Conservation (phyloP, 2,113 vertebrate species). For the Corydoras maculifer region DNA sequence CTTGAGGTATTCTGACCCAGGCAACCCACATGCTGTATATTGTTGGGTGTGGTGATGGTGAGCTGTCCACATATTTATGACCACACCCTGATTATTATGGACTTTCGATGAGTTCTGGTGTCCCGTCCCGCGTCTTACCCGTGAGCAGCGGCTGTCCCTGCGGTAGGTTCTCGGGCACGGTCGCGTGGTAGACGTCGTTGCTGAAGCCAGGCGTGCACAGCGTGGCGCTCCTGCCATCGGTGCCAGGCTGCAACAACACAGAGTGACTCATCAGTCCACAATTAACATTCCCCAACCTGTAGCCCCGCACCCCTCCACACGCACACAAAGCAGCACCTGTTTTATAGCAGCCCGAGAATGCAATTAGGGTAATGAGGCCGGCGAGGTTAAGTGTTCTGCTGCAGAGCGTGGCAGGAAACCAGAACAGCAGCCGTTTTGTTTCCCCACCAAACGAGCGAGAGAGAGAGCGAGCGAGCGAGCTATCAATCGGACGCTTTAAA, state of each 20-base stretch:
- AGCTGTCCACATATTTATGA: no score
- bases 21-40: no score
- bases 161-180: slow-evolving; percentile 71
- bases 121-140: slow-evolving; percentile 55
- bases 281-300: slow-evolving; percentile 37
- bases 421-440: slow-evolving; percentile 32
- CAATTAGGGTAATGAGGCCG: slow-evolving; percentile 37
- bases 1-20: no score
- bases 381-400: slow-evolving; percentile 34
- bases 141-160: slow-evolving; percentile 86
- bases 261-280: slow-evolving; percentile 61
- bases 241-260: slow-evolving; percentile 74
- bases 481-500: not conserved
- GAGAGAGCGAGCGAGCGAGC: slow-evolving; percentile 17
- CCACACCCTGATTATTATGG: no score
- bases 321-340: slow-evolving; percentile 30
- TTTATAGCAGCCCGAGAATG: slow-evolving; percentile 34
- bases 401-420: slow-evolving; percentile 27
- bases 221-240: slow-evolving; percentile 75
- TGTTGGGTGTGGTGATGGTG: no score
- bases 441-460: not conserved
- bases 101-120: no score
- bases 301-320: slow-evolving; percentile 17
- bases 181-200: slow-evolving; percentile 83
- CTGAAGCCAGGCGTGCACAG: slow-evolving; percentile 91